phyloP scores from a whole-genome alignment of 2,888 invertebrate genomes.

The Tetragonula carbonaria region DNA sequence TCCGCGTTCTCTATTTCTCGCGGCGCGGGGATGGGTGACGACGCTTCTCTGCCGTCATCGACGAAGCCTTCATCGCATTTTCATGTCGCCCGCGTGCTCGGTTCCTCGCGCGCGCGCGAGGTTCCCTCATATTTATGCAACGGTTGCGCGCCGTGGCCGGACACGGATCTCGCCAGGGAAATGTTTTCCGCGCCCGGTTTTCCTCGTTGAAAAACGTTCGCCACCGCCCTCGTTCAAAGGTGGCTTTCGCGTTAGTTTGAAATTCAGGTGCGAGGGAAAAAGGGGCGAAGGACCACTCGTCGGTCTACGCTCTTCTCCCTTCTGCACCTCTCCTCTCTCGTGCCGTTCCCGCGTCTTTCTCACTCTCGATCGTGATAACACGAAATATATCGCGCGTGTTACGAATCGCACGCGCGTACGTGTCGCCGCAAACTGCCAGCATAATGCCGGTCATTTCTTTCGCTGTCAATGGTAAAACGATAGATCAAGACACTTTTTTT shows the following conservation, averaged over 20 bases:
- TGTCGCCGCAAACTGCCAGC: slow-evolving; percentile 5
- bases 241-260: slow-evolving; percentile 62
- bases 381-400: slow-evolving; percentile 12
- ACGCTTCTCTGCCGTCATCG: slow-evolving; percentile 63
- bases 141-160: slow-evolving; percentile 66
- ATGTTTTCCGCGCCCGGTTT: slow-evolving; percentile 66
- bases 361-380: neutral
- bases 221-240: slow-evolving; percentile 55
- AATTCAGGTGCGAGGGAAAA: slow-evolving; percentile 62
- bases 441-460: neutral
- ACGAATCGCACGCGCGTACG: neutral
- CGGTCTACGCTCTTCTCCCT: neutral
- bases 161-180: slow-evolving; percentile 70
- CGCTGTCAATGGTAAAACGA: neutral
- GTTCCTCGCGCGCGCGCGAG: slow-evolving; percentile 48
- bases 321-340: neutral
- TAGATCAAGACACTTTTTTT: neutral
- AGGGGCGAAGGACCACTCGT: slow-evolving; percentile 36
- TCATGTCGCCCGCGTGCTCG: slow-evolving; percentile 70
- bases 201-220: slow-evolving; percentile 58
- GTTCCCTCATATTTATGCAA: slow-evolving; percentile 76
- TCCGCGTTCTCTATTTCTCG: slow-evolving; percentile 11
- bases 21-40: neutral
- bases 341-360: neutral
- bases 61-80: slow-evolving; percentile 74